Evolutionary conservation across 92 coral and sea anemone species (phyloP).

Genomic region (Palythoa grandis): DNA sequence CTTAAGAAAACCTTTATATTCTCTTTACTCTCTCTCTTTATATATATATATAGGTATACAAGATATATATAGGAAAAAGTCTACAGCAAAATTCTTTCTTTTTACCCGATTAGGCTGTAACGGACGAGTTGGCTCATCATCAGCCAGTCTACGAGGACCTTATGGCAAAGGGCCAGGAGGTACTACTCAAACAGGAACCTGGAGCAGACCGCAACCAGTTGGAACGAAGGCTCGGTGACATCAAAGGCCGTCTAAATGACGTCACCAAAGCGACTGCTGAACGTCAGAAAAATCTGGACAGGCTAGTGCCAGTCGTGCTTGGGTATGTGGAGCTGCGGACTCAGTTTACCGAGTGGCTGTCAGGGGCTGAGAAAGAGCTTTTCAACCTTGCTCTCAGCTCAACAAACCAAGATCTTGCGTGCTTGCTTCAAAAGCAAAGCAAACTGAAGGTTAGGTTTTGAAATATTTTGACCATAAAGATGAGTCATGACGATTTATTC

Average conservation of each 20-base stretch:
- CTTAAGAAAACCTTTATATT: too few relatives aligned
- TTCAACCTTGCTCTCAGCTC: constrained; percentile 61
- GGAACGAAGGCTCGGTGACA: constrained; percentile 70
- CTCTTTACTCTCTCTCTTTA: too few relatives aligned
- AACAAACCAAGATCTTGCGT: constrained; percentile 69
- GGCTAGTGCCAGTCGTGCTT: constrained; percentile 78
- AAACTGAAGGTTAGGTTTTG: constrained; percentile 67
- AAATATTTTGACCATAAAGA: not conserved
- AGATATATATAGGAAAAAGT: too few relatives aligned
- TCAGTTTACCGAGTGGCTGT: constrained; percentile 80
- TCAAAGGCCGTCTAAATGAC: constrained; percentile 80
- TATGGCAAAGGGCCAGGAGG: constrained; percentile 68
- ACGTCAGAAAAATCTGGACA: constrained; percentile 81
- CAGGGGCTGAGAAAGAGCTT: constrained; percentile 81
- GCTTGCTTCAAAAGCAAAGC: constrained; percentile 78
- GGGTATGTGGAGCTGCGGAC: constrained; percentile 79
- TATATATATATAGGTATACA: too few relatives aligned
- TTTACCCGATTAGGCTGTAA: constrained; percentile 55
- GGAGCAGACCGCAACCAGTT: constrained; percentile 75
- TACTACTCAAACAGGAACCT: constrained; percentile 68
- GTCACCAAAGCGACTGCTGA: constrained; percentile 70
- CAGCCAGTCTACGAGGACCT: constrained; percentile 81
- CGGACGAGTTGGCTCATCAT: constrained; percentile 80
- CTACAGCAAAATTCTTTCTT: not conserved
- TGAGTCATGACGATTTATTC: too few relatives aligned